Conservation (phyloP, 2,888 invertebrate species). For the Linnaemya vulpina region DNA sequence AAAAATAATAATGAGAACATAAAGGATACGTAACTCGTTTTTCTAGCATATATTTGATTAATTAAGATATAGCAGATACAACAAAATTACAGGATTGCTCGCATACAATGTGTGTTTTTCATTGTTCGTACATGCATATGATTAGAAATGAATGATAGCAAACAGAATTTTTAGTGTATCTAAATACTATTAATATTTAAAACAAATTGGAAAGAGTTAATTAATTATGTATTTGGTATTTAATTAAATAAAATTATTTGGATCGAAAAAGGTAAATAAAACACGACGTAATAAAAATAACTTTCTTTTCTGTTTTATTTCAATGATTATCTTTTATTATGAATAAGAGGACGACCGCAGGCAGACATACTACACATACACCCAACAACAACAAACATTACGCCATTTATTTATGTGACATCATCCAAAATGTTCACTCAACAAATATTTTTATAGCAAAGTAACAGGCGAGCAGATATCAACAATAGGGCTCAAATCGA, state of each 20-base stretch:
- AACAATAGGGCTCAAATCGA: background rate
- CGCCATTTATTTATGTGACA: no score
- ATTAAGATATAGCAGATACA: conserved; percentile 32
- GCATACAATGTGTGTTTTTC: conserved; percentile 55
- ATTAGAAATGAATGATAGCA: no score
- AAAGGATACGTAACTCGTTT: conserved; percentile 58
- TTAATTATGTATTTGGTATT: no score
- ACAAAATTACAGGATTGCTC: conserved; percentile 58
- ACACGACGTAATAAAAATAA: conserved; percentile 5
- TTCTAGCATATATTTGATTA: conserved; percentile 44
- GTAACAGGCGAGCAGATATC: conserved; percentile 9
- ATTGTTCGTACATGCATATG: conserved; percentile 36
- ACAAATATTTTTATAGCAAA: background rate
- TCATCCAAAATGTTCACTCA: background rate
- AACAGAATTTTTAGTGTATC: no score
- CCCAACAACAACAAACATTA: no score
- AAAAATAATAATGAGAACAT: background rate
- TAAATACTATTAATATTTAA: no score
- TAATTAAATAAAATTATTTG: no score
- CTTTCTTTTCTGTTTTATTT: conserved; percentile 24
- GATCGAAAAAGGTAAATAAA: conserved; percentile 16
- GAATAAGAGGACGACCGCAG: no score
- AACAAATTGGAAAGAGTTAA: no score
- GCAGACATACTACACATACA: background rate
- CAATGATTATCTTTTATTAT: background rate